These are phyloP conservation scores for Oreochromis niloticus DNA, from an alignment of 2,113 vertebrate species.

Conservation along the genomic window DNA sequence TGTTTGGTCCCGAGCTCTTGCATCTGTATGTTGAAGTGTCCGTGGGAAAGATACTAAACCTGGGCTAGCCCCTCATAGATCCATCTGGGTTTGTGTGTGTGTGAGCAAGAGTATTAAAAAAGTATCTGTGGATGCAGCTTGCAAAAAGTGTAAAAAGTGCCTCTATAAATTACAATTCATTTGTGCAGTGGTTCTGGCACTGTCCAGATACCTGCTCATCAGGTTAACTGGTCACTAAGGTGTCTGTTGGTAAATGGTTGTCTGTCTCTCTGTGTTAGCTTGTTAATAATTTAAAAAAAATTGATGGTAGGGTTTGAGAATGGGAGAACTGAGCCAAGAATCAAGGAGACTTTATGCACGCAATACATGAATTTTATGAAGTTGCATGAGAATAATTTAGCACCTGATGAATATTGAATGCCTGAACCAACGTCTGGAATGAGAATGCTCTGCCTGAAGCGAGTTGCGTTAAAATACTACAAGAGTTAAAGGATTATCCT, in stretches of 20 bases:
- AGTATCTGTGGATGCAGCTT: neutral
- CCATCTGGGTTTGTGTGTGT: neutral
- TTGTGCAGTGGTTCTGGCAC: neutral
- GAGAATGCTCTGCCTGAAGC: neutral
- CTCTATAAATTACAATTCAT: neutral
- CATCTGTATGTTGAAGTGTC: neutral
- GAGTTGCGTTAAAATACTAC: neutral
- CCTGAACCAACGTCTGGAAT: neutral
- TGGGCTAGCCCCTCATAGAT: neutral
- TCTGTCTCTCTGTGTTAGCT: neutral
- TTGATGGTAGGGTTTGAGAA: neutral
- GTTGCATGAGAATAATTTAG: neutral
- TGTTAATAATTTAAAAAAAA: fast-evolving
- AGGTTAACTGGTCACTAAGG: neutral
- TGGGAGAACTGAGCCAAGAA: neutral
- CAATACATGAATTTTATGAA: neutral
- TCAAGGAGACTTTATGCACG: neutral
- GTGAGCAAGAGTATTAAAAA: neutral
- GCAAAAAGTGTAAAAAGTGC: neutral
- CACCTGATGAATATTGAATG: neutral
- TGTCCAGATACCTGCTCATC: neutral
- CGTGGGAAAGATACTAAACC: neutral
- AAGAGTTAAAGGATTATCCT: fast-evolving
- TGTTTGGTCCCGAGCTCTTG: neutral
- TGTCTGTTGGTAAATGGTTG: neutral